Evolutionary conservation across 2,888 invertebrate genomes (phyloP), one percentile per base, ranked within the genome.

Genomic region (Gymnosoma rotundatum): DNA sequence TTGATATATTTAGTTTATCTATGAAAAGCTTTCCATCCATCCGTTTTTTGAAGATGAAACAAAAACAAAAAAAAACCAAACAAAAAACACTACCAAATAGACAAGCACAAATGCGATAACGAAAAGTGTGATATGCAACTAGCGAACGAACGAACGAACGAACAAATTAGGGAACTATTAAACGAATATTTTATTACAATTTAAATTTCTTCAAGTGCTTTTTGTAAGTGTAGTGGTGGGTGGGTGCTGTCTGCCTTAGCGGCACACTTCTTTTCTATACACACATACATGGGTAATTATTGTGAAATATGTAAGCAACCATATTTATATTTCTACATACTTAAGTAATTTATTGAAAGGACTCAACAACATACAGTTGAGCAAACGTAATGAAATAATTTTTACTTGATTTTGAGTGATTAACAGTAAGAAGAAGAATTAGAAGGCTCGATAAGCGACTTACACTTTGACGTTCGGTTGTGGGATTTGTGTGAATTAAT

Each of bases 401-500:
- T 25, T 25, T 25, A 25, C 25, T 63, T 72, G 14, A 20, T 60
- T 73, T 78, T 50, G 66, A 52, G 70, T 78, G 78, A 63, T 78
- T 78, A 74, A 74, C 60, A 79, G 52, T 16, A 60, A 75, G 32
- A 50, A 14, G 25, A 25, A 38, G 48, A 48, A 25, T 58, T 56
- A n/a, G 38, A 36, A 83, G 63, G 83, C 64, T 78, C 54, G 67
- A 58, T 67, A 73, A 58, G 58, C 52, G 75, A 90, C 90, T 90
- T 90, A 90, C 91, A 89, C 91, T 90, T 80, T 75, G 67, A 78
- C 86, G 87, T 63, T 83, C 83, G 63, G 73, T 70, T 52, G 66
- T 80, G 5, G 79, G 56, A 78, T 75, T 85, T 18, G 83, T 90
- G 86, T 86, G 87, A 86, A 89, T 89, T 85, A 89, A 86, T 80